A percentile compares a stretch with the other conserved stretches of the same genome.
Evolutionary conservation across 2,113 vertebrate species (phyloP).

Genomic region (Synodontis membranacea): DNA sequence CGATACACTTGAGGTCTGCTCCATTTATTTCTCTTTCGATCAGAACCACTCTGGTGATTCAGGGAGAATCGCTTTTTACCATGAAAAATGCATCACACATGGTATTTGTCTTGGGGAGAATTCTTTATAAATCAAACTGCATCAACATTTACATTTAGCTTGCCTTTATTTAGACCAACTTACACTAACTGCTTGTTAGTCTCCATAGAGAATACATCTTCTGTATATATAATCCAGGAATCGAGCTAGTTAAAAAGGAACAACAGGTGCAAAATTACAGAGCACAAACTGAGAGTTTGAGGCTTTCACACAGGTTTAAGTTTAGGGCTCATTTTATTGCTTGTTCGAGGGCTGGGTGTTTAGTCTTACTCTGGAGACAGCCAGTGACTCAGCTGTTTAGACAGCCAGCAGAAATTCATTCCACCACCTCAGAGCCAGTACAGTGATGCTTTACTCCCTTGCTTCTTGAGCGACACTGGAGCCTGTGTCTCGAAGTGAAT

Average conservation of each 20-base stretch:
- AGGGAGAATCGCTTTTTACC: not conserved
- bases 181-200: not conserved
- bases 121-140: not conserved
- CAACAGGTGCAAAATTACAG: not conserved
- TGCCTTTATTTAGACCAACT: not conserved
- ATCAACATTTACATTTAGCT: not conserved
- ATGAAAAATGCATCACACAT: not conserved
- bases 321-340: not conserved
- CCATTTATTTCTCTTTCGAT: conserved; percentile 30
- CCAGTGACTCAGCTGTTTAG: conserved; percentile 3
- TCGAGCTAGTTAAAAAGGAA: not conserved
- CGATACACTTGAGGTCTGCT: conserved; percentile 24
- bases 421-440: not conserved
- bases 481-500: not conserved
- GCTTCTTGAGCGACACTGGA: not conserved
- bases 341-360: not conserved
- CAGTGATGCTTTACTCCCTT: not conserved
- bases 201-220: not conserved
- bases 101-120: not conserved
- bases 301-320: not conserved
- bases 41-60: conserved; percentile 4
- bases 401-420: not conserved
- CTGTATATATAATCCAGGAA: not conserved
- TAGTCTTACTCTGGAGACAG: not conserved
- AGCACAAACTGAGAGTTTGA: not conserved